A percentile compares a stretch with the other conserved stretches of the same genome.
Conservation (phyloP, 2,888 invertebrate species). For the Acanthosoma haemorrhoidale region DNA sequence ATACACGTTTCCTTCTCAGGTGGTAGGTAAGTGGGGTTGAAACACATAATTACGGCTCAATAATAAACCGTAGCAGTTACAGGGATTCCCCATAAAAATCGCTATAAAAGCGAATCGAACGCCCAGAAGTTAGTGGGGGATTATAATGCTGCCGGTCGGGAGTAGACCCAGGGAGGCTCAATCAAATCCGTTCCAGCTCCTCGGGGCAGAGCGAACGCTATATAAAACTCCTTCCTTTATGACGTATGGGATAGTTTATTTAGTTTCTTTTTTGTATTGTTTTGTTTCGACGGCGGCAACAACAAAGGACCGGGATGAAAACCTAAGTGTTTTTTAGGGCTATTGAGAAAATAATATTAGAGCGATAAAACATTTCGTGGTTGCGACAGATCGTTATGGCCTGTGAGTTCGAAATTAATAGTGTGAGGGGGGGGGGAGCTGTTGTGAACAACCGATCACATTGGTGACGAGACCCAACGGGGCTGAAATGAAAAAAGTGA, state of each 20-base stretch:
- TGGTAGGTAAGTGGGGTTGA: not conserved
- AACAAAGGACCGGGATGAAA: not conserved
- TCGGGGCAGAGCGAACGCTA: constrained; percentile 1
- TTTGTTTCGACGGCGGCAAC: not conserved
- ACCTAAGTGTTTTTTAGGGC: not conserved
- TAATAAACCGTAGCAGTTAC: not conserved
- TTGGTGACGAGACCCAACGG: too few species aligned
- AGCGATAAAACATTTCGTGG: too few species aligned
- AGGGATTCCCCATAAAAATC: constrained; percentile 14
- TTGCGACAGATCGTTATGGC: too few species aligned
- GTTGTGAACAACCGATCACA: too few species aligned
- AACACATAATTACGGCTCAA: constrained; percentile 4
- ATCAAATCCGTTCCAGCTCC: constrained; percentile 8
- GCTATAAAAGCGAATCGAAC: constrained; percentile 18
- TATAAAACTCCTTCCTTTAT: constrained; percentile 16
- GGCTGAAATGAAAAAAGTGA: too few species aligned
- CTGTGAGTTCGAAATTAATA: too few species aligned
- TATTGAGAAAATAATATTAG: not conserved
- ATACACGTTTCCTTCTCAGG: too few species aligned
- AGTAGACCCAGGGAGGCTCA: too few species aligned
- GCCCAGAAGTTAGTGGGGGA: too few species aligned
- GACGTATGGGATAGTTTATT: not conserved
- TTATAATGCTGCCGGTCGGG: not conserved
- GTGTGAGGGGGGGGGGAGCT: too few species aligned
- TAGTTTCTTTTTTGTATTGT: not conserved